phyloP scores from a whole-genome alignment of 2,113 vertebrate genomes.

The Oryzias curvinotus region DNA sequence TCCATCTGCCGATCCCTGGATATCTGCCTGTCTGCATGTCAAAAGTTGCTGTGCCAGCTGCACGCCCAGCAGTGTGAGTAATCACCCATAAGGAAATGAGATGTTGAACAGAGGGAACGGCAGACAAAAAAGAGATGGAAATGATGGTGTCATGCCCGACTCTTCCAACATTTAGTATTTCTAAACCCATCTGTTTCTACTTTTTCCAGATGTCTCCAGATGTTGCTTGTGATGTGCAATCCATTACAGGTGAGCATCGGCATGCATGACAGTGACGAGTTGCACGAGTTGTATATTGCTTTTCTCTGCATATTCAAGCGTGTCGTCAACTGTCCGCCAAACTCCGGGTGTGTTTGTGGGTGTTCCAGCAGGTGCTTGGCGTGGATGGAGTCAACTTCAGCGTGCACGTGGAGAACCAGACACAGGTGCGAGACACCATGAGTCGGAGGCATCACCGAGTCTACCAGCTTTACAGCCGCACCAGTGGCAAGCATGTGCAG shows the following conservation, averaged over 20 bases:
- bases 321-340: conserved; percentile 10
- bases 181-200: conserved; percentile 58
- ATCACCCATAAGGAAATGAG: conserved; percentile 59
- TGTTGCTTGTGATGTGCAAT: conserved; percentile 83
- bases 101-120: conserved; percentile 52
- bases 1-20: conserved; percentile 61
- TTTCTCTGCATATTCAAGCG: background rate
- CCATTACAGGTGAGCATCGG: conserved; percentile 77
- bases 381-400: conserved; percentile 83
- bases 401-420: conserved; percentile 84
- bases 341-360: conserved; percentile 30
- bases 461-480: conserved; percentile 84
- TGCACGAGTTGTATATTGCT: conserved; percentile 12
- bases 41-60: conserved; percentile 47
- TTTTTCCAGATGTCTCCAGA: conserved; percentile 80
- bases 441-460: conserved; percentile 80
- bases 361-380: conserved; percentile 74
- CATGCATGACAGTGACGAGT: conserved; percentile 16
- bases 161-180: conserved; percentile 50
- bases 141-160: conserved; percentile 55
- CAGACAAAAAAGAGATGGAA: conserved; percentile 60
- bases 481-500: conserved; percentile 81
- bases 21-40: conserved; percentile 62
- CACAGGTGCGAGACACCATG: conserved; percentile 80
- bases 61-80: conserved; percentile 59